Conservation (phyloP, 1,140 invertebrate species). For the Monomorium pharaonis region DNA sequence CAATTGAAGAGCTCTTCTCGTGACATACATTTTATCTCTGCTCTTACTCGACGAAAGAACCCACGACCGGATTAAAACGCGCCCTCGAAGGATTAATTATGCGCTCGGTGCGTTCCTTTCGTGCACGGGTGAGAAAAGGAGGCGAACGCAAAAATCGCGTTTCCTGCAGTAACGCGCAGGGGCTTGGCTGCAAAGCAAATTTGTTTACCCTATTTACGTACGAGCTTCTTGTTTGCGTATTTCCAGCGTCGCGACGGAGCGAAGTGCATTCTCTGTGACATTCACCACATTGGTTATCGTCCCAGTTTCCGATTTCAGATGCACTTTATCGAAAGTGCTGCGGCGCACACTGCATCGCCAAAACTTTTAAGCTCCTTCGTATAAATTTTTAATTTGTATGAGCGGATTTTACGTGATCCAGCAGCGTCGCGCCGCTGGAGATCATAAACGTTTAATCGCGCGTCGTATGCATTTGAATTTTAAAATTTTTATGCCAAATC, state of each 20-base stretch:
- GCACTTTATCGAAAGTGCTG: background rate
- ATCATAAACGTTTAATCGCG: background rate
- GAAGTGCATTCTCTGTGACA: slow-evolving; percentile 9
- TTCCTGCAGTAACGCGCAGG: background rate
- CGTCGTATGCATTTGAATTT: too few species aligned
- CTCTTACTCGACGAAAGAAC: background rate
- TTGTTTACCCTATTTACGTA: slow-evolving; percentile 44
- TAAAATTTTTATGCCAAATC: background rate
- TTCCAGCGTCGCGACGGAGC: slow-evolving; percentile 10
- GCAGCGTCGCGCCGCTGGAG: background rate
- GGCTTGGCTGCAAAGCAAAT: slow-evolving; percentile 33
- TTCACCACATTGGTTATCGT: background rate
- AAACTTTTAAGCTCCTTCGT: background rate
- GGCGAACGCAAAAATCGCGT: slow-evolving; percentile 37
- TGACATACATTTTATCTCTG: background rate
- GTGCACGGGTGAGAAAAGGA: background rate
- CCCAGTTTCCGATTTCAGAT: slow-evolving; percentile 34
- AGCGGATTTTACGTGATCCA: background rate
- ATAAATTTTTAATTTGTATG: background rate
- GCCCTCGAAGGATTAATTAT: slow-evolving; percentile 38
- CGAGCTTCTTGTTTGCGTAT: slow-evolving; percentile 45
- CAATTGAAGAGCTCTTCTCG: background rate
- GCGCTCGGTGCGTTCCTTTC: background rate
- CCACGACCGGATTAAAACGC: background rate
- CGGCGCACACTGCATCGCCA: background rate